Evolutionary conservation across 2,113 vertebrate species (phyloP), one percentile per base, ranked within the genome.

Genomic region (Nerophis lumbriciformis): DNA sequence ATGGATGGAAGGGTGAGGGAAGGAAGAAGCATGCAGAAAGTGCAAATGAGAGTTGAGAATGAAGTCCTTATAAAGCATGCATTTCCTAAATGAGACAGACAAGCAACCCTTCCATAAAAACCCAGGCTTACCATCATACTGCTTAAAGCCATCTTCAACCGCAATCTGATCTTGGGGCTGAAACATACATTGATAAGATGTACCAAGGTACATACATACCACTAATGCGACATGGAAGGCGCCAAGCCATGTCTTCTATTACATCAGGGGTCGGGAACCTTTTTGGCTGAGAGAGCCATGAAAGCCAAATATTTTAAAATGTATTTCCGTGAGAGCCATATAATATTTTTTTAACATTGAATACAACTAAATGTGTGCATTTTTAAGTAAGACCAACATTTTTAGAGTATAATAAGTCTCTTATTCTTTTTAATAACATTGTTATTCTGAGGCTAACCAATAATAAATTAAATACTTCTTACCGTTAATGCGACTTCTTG

Each of bases 151-250:
- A 89, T 95, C 94, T 90, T 95, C 94, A 87, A 97, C 89, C 83
- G 91, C 86, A 88, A 98, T 98, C 89, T 99, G 92, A 90, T 98
- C 95, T 81, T 97, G 96, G 80, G 95, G 95, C 96, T 99, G 93
- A 92, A 97, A 96, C 77, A 93, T 87, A 73, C 73, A 89, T 62
- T 65, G 83, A 88, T 89, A 74, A 90, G 81, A 90, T 88, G 87
- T 89, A 88, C 87, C 84, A 77, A 70, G 74, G 88, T 87, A 89
- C 84, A 86, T 83, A 79, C 84, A 86, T 83, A 79, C 84, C 71
- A 87, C 82, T 71, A 73, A 51, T 68, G 59, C 87, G 84, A 76
- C 65, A 76, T 70, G 74, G 79, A 74, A 61, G 77, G 63, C 58
- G 67, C 38, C 48, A 63, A 9, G 10, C 28, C 28, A 63, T 14